Base-by-base conservation (phyloP, 2,888 invertebrate genomes). In the Heliconius hortense region DNA sequence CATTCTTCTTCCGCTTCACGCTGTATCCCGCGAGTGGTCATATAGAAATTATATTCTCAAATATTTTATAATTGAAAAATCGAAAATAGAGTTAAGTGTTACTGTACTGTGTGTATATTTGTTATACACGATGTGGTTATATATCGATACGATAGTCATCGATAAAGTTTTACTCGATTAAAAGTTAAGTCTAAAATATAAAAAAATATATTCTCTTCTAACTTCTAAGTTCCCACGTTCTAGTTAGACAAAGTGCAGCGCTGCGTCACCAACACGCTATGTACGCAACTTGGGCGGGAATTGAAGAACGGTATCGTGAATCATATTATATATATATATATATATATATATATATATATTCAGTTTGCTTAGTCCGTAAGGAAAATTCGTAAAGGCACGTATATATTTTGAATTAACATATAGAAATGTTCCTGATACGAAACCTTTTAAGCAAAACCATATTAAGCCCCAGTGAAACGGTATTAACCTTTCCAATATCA, bases 401-500 rank as follows among this genome's bases (percentile, higher is more conserved):
- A 18, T 62, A 26, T 62, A 63, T 21, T 11, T 35, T 11, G n/a
- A 63, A 35, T n/a, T 35, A 35, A 70, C 35, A 39, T 26, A 43
- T 21, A 71, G 21, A 35, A 70, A 69, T 62, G 43, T 56, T 68
- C n/a, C 26, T 24, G 28, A 59, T 74, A 74, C 63, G 39, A 5
- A 69, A 69, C 63, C 35, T 62, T 69, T 69, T 35, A 63, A 63
- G 53, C 63, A 69, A 48, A 63, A 53, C 26, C n/a, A n/a, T 53
- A 62, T 43, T 63, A 63, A 13, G 48, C n/a, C 13, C n/a, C 31
- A 66, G 39, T 43, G 4, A 48, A 48, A 63, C 31, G 35, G 48
- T 56, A 31, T 70, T 53, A 74, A 64, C 69, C 35, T 62, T 64
- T 74, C 13, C 64, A 74, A 28, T 70, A 74, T 59, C 74, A 67